Evolutionary conservation across 2,113 vertebrate genomes (phyloP).

Genomic region (Tricholaema leucomelas): DNA sequence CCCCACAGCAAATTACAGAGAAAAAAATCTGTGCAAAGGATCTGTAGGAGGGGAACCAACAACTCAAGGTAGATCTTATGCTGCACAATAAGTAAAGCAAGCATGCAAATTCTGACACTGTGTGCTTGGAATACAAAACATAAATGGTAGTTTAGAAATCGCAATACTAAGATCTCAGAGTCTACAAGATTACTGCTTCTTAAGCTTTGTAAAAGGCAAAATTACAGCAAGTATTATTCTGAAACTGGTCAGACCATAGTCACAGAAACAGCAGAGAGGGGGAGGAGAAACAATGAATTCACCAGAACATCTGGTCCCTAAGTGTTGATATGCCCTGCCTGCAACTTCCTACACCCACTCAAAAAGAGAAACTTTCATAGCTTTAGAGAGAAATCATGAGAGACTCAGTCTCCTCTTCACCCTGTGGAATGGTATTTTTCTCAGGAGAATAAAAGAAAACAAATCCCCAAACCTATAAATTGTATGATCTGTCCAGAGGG

Average conservation of each 20-base stretch:
- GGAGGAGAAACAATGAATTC: slow-evolving; percentile 41
- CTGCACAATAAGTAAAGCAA: not conserved
- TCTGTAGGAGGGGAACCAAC: not conserved
- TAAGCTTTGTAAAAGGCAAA: not conserved
- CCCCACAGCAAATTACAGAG: not conserved
- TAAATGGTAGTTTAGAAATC: not conserved
- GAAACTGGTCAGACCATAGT: not conserved
- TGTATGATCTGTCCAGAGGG: not conserved
- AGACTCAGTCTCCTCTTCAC: slow-evolving; percentile 2
- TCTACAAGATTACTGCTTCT: not conserved
- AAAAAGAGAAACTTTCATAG: slow-evolving; percentile 30
- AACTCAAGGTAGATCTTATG: not conserved
- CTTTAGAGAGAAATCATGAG: slow-evolving; percentile 36
- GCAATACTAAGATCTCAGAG: not conserved
- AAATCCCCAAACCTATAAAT: slow-evolving; percentile 19
- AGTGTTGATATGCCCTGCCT: slow-evolving; percentile 38
- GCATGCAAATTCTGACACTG: not conserved
- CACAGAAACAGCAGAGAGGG: slow-evolving; percentile 24
- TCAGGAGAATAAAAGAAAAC: slow-evolving; percentile 29
- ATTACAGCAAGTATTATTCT: not conserved
- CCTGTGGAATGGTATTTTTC: slow-evolving; percentile 23
- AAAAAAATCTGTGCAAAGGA: not conserved
- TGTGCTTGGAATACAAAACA: not conserved
- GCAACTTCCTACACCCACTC: slow-evolving; percentile 66
- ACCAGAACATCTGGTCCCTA: slow-evolving; percentile 56